Evolutionary conservation across 2,113 vertebrate species (phyloP).

Genomic region (Rhipidura dahli): DNA sequence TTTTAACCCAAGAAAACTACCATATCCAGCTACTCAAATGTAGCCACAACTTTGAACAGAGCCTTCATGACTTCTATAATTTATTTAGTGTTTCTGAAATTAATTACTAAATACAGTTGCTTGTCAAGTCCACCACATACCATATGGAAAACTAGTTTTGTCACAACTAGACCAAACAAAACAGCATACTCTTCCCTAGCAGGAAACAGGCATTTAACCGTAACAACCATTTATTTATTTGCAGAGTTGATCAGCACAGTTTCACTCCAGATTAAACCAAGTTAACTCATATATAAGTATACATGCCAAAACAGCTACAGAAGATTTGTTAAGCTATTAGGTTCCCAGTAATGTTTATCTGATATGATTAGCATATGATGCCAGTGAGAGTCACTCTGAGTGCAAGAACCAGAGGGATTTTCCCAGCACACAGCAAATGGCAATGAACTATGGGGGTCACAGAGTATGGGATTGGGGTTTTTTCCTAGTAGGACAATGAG

Average conservation of each 20-base stretch:
- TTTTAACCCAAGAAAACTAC: background rate
- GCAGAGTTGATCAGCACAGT: background rate
- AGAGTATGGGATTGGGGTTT: background rate
- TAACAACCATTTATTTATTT: background rate
- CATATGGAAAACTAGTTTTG: background rate
- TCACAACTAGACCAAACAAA: background rate
- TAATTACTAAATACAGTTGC: background rate
- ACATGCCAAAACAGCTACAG: accelerated
- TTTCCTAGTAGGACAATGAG: background rate
- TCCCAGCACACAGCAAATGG: background rate
- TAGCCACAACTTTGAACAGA: background rate
- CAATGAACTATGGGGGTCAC: background rate
- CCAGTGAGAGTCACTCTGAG: background rate
- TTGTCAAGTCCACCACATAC: background rate
- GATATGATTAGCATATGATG: background rate
- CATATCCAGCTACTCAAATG: background rate
- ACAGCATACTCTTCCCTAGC: background rate
- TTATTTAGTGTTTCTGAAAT: background rate
- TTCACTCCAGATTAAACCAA: background rate
- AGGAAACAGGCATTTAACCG: background rate
- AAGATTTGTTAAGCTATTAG: background rate
- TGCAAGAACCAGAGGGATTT: background rate
- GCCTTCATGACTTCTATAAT: background rate
- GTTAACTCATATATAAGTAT: background rate
- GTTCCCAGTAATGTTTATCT: background rate